Conservation (phyloP, 2,888 invertebrate genomes). For the Charanyca ferruginea region DNA sequence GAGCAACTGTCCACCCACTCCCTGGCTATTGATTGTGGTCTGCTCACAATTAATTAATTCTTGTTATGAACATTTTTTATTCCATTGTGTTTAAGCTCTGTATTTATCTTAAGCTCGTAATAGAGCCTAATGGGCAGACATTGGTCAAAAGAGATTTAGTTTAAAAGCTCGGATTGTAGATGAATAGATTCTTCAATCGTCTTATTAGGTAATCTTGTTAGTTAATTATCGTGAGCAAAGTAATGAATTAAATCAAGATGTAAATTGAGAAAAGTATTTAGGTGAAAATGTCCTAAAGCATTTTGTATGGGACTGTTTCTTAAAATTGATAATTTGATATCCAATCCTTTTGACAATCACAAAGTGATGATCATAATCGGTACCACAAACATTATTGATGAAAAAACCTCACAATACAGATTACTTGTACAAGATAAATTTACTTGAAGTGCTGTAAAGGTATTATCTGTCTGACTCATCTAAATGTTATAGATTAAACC, state of each 20-base stretch:
- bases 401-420: constrained; percentile 73
- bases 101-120: constrained; percentile 86
- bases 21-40: constrained; percentile 87
- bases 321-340: constrained; percentile 11
- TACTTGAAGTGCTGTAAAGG: constrained; percentile 72
- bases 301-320: constrained; percentile 8
- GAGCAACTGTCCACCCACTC: constrained; percentile 91
- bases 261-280: background rate
- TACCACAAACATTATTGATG: constrained; percentile 60
- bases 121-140: constrained; percentile 86
- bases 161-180: constrained; percentile 63
- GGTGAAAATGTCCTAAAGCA: background rate
- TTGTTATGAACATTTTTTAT: constrained; percentile 90
- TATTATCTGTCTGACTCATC: constrained; percentile 79
- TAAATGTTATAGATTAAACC: constrained; percentile 75
- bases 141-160: constrained; percentile 85
- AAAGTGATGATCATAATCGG: constrained; percentile 68
- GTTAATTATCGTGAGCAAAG: constrained; percentile 21
- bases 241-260: constrained; percentile 18
- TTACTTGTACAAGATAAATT: constrained; percentile 80
- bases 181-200: constrained; percentile 66
- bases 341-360: constrained; percentile 34
- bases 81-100: constrained; percentile 82
- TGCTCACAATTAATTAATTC: constrained; percentile 89
- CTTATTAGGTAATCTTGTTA: constrained; percentile 39